Percentiles rank a stretch among this genome's conserved stretches.
phyloP scores from a whole-genome alignment of 2,797 vertebrate genomes.

The Halcyon smyrnensis region DNA sequence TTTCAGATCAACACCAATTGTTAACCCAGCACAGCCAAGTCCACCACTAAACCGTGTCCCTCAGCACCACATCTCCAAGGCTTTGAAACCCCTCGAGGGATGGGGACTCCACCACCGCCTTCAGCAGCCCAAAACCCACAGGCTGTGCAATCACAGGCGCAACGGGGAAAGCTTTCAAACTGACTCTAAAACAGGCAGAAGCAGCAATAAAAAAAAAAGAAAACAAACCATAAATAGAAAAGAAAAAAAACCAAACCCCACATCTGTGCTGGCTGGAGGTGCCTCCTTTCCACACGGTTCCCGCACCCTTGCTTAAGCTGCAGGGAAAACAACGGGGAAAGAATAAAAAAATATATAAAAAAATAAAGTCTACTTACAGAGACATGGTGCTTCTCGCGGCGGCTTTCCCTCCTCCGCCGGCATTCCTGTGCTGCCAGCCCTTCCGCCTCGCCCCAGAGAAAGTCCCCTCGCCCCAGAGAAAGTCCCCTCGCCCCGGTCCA shows the following conservation, averaged over 20 bases:
- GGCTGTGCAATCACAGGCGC: fast-evolving
- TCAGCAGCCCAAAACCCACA: neutral
- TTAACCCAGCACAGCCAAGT: neutral
- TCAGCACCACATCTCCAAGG: neutral
- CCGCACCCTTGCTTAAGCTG: neutral
- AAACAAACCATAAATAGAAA: too few relatives aligned
- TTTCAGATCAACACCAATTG: neutral
- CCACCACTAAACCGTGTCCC: neutral
- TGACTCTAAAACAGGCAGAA: neutral
- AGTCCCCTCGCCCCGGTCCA: neutral
- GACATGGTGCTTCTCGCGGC: slow-evolving; percentile 27
- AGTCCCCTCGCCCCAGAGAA: neutral
- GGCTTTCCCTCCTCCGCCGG: neutral
- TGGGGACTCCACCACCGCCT: neutral
- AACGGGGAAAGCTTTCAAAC: neutral
- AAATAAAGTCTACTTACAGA: slow-evolving; percentile 43
- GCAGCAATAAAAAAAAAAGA: fast-evolving
- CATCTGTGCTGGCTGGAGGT: neutral
- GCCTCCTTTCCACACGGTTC: neutral
- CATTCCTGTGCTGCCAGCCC: slow-evolving; percentile 1
- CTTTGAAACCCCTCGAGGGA: neutral
- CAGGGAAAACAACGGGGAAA: neutral
- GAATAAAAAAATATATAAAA: neutral
- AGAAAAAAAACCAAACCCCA: neutral
- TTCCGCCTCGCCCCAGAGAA: neutral